Conservation (phyloP, 1,140 invertebrate genomes). For the Meloidogyne exigua region DNA sequence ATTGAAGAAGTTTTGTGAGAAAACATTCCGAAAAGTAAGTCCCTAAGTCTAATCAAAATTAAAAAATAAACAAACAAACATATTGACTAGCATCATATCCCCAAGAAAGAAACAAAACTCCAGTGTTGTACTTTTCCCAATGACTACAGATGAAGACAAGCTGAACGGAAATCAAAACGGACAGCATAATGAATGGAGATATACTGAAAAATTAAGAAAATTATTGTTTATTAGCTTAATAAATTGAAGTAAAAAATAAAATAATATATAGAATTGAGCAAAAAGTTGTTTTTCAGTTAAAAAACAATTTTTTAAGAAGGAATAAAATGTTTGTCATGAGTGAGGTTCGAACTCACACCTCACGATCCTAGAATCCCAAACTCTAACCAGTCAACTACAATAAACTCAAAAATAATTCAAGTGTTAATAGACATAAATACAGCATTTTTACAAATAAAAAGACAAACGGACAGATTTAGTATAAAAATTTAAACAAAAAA, state of each 20-base stretch:
- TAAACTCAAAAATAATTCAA: no score
- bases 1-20: no score
- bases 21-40: neutral
- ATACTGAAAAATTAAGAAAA: conserved; percentile 56
- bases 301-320: no score
- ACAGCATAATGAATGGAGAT: conserved; percentile 61
- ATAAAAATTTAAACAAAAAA: neutral
- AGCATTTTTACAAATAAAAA: no score
- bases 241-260: no score
- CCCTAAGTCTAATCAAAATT: neutral
- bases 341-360: no score
- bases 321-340: no score
- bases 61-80: conserved; percentile 63
- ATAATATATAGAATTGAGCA: no score
- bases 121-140: conserved; percentile 70
- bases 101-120: conserved; percentile 68
- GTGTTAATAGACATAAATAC: no score
- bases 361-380: no score
- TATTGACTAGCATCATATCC: conserved; percentile 68
- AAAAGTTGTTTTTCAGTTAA: no score
- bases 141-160: conserved; percentile 67
- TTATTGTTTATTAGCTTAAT: conserved; percentile 3
- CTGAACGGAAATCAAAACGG: conserved; percentile 65
- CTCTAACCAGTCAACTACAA: no score
- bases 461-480: neutral